Conservation (phyloP, 2,888 invertebrate species). For the Acronicta leporina region DNA sequence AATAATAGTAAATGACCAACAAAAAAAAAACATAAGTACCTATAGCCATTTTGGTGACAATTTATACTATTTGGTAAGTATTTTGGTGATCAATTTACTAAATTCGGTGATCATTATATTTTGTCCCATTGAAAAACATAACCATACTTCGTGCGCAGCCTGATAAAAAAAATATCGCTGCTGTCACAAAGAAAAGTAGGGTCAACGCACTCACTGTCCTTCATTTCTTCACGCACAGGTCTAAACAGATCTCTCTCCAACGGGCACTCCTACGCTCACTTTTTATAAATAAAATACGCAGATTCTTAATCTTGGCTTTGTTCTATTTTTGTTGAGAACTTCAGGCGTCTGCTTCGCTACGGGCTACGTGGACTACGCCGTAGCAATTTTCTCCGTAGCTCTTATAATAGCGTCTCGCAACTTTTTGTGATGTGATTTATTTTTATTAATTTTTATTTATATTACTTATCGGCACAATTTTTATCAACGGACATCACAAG, state of each 20-base stretch:
- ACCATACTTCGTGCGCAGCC: no score
- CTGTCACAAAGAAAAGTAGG: neutral
- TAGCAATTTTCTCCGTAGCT: constrained; percentile 31
- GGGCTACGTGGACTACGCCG: constrained; percentile 40
- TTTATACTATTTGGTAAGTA: no score
- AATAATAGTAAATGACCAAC: no score
- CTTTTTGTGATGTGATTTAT: neutral
- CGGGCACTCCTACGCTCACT: neutral
- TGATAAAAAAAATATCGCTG: no score
- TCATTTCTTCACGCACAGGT: neutral
- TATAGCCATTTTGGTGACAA: no score
- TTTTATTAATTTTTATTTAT: neutral
- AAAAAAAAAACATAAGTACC: no score
- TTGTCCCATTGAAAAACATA: no score
- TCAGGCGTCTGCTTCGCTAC: constrained; percentile 5
- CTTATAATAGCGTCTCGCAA: neutral
- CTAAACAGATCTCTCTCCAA: neutral
- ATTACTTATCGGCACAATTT: no score
- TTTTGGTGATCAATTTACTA: no score
- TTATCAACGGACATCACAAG: no score
- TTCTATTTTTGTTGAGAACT: constrained; percentile 3
- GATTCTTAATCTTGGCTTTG: neutral
- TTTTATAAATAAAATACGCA: neutral
- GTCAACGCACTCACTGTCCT: constrained; percentile 16
- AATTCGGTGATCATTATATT: no score